Evolutionary conservation across 2,113 vertebrate genomes (phyloP), one percentile per base, ranked within the genome.

Genomic region (Leptosomus discolor): DNA sequence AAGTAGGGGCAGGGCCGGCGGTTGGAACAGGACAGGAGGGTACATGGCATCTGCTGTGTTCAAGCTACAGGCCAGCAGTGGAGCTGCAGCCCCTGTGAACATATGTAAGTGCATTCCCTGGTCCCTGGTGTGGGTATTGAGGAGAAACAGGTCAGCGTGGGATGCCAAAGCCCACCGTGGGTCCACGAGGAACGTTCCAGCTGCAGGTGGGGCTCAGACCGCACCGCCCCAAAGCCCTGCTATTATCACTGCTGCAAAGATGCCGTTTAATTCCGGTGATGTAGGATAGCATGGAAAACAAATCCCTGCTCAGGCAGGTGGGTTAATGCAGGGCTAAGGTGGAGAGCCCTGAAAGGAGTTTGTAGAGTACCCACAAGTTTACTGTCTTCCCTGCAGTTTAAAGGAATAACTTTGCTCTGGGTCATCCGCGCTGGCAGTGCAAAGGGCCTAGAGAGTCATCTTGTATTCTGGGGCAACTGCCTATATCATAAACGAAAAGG

Each of bases 41-140:
- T 23, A 43, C 81, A 45, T 2, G 0, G 2, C n/a, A 68, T 12
- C n/a, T 5, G 5, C 63, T 46, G 26, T 1, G 9, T 27, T 48
- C 4, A 15, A 61, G 37, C 20, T 54, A 17, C 9, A 45, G 7
- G 29, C 37, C 45, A 61, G 68, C 45, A 24, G 4, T 45, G 73
- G 75, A 36, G 37, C 32, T 81, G n/a, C n/a, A 65, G 54, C 23
- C 36, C 43, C 41, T 61, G 2, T 3, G 19, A 36, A 61, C 22
- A 14, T 2, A 20, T 7, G 16, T 30, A 65, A 12, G 11, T 8
- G 23, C 26, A 9, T 63, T 75, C 48, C 60, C 1, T 8, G 24
- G 16, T 46, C 12, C 3, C 37, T 22, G 11, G 6, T 4, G 41
- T 0, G 3, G 37, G 1, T 51, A 6, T 1, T 27, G 81, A 68